Evolutionary conservation across 2,888 invertebrate genomes (phyloP).

Genomic region (Drosophila austrosaltans): DNA sequence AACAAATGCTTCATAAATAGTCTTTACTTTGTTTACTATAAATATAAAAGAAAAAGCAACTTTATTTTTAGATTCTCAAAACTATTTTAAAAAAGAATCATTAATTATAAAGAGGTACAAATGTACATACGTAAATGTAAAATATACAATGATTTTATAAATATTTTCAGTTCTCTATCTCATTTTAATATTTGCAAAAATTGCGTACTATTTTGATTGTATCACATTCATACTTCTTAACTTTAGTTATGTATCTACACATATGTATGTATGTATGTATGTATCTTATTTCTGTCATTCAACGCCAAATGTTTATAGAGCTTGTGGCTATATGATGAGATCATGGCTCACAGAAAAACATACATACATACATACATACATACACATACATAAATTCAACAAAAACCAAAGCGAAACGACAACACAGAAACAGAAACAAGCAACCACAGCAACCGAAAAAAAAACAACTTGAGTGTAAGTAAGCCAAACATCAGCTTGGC

Average conservation of each 20-base stretch:
- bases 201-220: slow-evolving; percentile 2
- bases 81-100: no score
- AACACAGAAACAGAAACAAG: slow-evolving; percentile 61
- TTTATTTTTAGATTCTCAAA: no score
- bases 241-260: slow-evolving; percentile 1
- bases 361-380: slow-evolving; percentile 29
- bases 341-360: slow-evolving; percentile 71
- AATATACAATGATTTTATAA: not conserved
- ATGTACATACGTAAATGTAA: not conserved
- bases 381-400: slow-evolving; percentile 48
- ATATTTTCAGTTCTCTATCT: not conserved
- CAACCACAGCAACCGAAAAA: slow-evolving; percentile 33
- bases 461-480: slow-evolving; percentile 58
- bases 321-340: slow-evolving; percentile 65
- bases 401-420: slow-evolving; percentile 55
- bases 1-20: no score
- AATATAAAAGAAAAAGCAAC: no score
- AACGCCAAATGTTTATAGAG: slow-evolving; percentile 60
- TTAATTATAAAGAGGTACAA: not conserved
- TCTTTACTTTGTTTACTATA: no score
- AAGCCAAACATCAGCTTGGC: slow-evolving; percentile 66
- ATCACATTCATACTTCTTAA: not conserved
- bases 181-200: not conserved
- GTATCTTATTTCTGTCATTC: slow-evolving; percentile 28
- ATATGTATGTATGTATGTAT: not conserved